phyloP scores from a whole-genome alignment of 2,113 vertebrate species.

The Elephantulus edwardii region DNA sequence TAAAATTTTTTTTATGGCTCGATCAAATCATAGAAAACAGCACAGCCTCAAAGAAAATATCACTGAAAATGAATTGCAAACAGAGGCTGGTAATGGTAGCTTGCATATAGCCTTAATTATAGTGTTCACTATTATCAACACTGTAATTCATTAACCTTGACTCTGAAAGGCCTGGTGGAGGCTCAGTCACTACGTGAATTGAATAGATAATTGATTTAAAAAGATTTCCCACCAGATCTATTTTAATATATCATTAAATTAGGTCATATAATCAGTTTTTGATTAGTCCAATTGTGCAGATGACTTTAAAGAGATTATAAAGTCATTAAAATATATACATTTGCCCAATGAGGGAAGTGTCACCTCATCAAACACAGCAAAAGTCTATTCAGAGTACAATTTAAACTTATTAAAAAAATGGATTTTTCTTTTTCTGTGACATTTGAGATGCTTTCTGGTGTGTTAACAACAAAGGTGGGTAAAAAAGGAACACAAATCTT shows the following conservation, averaged over 20 bases:
- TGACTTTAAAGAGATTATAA: slow-evolving; percentile 60
- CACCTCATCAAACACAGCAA: slow-evolving; percentile 32
- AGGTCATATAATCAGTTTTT: slow-evolving; percentile 57
- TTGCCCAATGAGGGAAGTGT: not conserved
- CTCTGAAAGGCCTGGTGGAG: slow-evolving; percentile 10
- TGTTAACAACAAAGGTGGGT: slow-evolving; percentile 41
- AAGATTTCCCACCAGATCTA: slow-evolving; percentile 53
- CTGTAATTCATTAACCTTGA: slow-evolving; percentile 57
- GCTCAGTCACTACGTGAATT: slow-evolving; percentile 33
- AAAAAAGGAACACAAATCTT: slow-evolving; percentile 46
- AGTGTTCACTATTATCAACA: slow-evolving; percentile 35
- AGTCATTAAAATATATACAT: slow-evolving; percentile 63
- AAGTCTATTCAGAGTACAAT: slow-evolving; percentile 29
- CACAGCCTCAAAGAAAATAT: slow-evolving; percentile 46
- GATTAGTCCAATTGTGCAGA: slow-evolving; percentile 52
- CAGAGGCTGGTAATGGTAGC: slow-evolving; percentile 16
- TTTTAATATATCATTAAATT: slow-evolving; percentile 62
- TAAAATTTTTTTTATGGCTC: not conserved
- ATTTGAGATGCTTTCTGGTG: slow-evolving; percentile 40
- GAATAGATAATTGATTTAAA: slow-evolving; percentile 58
- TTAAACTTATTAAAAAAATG: slow-evolving; percentile 46
- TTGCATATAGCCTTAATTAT: slow-evolving; percentile 49
- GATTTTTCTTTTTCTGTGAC: slow-evolving; percentile 35
- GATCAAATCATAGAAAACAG: slow-evolving; percentile 23
- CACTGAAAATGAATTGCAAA: slow-evolving; percentile 64